A percentile compares a stretch with the other conserved stretches of the same genome.
These are phyloP conservation scores for Labeo catla DNA, from an alignment of 2,113 vertebrate species.

Conservation along the genomic window DNA sequence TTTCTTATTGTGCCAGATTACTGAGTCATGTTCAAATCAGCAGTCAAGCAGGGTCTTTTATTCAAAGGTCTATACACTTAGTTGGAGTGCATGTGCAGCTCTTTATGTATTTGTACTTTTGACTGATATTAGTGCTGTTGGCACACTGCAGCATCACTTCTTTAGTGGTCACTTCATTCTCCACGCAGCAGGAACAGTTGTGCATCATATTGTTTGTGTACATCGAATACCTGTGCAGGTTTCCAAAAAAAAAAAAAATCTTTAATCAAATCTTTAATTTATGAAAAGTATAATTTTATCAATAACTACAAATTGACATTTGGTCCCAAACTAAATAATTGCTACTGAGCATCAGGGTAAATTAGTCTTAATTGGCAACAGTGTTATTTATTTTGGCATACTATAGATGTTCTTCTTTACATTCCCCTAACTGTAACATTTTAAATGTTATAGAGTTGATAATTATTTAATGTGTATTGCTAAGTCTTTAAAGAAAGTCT, in stretches of 20 bases:
- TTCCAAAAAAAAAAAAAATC: not conserved
- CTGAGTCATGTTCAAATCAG: not conserved
- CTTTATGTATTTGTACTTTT: slow-evolving; percentile 70
- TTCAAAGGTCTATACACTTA: slow-evolving; percentile 57
- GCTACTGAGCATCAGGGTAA: not conserved
- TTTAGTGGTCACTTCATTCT: slow-evolving; percentile 62
- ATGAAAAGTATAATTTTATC: not conserved
- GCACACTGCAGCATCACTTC: slow-evolving; percentile 68
- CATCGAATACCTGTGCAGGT: slow-evolving; percentile 70
- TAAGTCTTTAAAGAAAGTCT: not conserved
- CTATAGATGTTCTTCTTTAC: no score
- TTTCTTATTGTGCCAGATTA: not conserved
- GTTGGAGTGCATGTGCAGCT: slow-evolving; percentile 68
- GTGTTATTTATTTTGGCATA: not conserved
- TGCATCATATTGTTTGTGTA: slow-evolving; percentile 53
- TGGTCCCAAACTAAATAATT: not conserved
- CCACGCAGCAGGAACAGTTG: slow-evolving; percentile 74
- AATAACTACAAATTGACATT: not conserved
- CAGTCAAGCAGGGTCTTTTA: not conserved
- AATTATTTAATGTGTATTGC: not conserved
- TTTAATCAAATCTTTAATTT: not conserved
- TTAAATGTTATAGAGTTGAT: not conserved
- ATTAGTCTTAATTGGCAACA: not conserved
- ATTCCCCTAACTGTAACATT: no score
- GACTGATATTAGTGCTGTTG: slow-evolving; percentile 19